Evolutionary conservation across 2,888 invertebrate genomes (phyloP), one percentile per base, ranked within the genome.

Genomic region (Perdita meconis): DNA sequence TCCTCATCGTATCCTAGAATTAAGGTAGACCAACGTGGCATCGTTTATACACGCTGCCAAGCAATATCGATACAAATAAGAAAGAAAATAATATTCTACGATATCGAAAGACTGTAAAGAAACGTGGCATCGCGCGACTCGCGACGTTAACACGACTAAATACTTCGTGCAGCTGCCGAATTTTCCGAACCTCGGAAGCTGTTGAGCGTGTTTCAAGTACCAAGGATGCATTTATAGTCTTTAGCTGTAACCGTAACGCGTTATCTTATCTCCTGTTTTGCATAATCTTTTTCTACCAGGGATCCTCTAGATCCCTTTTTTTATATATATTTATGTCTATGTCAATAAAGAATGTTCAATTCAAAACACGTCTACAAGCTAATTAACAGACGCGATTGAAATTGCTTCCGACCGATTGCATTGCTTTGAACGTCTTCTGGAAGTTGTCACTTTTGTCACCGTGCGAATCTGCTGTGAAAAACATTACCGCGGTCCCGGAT

Each of bases 201-300:
- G 42, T 59, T 26, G 19, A 47, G 16, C 34, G 68, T 42, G 67
- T 64, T 67, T 81, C 67, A 51, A 78, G 86, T 86, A 85, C 81
- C 86, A 84, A 84, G 69, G 19, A 84, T 84, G 85, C 85, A 85
- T 86, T 85, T 85, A 84, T 76, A 24, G 22, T 53, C 71, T 53
- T 67, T 50, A 80, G 73, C 44, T 67, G 69, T 67, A 72, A 81
- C 47, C 38, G 22, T 74, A 69, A 40, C 47, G 22, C n/a, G 50
- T 66, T 65, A 34, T 10, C 36, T 30, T 74, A 68, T 42, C 30
- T 6, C 10, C 22, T 38, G 56, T 70, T 68, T 77, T 55, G 57
- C 65, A 69, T 55, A 42, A 64, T 57, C 66, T 70, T 71, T 79
- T 69, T 78, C 56, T 72, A 68, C 47, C 50, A 22, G 40, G 30